A percentile compares a stretch with the other conserved stretches of the same genome.
phyloP scores from a whole-genome alignment of 2,888 invertebrate genomes.

The Dasysyrphus tricinctus region DNA sequence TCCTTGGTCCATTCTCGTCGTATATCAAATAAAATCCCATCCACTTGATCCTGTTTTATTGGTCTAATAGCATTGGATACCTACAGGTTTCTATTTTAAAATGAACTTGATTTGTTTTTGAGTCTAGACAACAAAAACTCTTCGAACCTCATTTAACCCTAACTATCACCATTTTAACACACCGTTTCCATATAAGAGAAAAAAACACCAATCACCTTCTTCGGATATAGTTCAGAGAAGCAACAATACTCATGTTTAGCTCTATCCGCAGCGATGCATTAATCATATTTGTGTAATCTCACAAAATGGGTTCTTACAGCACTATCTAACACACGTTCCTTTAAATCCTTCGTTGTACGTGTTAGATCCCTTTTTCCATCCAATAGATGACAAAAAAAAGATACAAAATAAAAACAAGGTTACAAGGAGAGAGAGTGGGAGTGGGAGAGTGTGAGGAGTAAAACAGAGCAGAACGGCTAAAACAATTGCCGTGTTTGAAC shows the following conservation, averaged over 20 bases:
- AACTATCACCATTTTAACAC: conserved; percentile 11
- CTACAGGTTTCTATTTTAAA: conserved; percentile 25
- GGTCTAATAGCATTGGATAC: not conserved
- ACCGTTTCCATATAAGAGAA: not conserved
- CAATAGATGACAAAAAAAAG: not conserved
- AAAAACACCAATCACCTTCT: conserved; percentile 1
- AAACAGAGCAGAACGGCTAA: not conserved
- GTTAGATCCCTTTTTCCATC: conserved; percentile 30
- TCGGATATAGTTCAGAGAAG: not conserved
- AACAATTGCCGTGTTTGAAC: conserved; percentile 41
- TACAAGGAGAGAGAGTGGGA: not conserved
- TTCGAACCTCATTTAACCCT: conserved; percentile 34
- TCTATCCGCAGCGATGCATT: conserved; percentile 31
- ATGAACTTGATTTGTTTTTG: conserved; percentile 2
- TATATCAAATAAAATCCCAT: not conserved
- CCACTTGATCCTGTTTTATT: not conserved
- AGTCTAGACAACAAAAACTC: conserved; percentile 42
- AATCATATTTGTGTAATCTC: conserved; percentile 53
- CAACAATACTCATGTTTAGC: not conserved
- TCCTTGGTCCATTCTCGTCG: not conserved
- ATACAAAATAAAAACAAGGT: conserved; percentile 20
- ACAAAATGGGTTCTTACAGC: conserved; percentile 13
- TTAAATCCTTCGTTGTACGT: conserved; percentile 25
- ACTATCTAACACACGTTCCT: conserved; percentile 40
- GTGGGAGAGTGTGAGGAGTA: not conserved